Base-by-base conservation (phyloP, 2,797 vertebrate species). In the Gymnoscopelus braueri region DNA sequence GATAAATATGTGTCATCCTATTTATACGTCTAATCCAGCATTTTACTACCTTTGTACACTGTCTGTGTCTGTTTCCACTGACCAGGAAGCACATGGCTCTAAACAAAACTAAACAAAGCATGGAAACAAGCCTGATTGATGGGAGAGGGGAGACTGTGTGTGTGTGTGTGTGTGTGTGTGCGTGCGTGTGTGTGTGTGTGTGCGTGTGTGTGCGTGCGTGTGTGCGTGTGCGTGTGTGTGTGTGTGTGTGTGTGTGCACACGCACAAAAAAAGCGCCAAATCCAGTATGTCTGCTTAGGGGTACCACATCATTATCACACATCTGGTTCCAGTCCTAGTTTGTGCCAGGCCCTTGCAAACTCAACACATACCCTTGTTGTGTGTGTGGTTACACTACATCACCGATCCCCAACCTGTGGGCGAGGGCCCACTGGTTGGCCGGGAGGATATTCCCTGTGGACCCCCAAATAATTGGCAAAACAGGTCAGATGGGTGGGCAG, bases 1-100 rank as follows among this genome's bases (percentile, higher is more conserved):
- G 19, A 74, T 67, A 29, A 60, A 68, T 53, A 71, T 71, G 44
- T 55, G 15, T 73, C 69, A 65, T 67, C 32, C 13, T 49, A 14
- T 65, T 63, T 63, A 65, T 67, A 52, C 3, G 15, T 60, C 32
- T 55, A 14, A 54, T 58, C 39, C 51, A 60, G 58, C 35, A 58
- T 1, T 66, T 69, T 75, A 49, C 63, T 68, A 47, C 11, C 39
- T 23, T 79, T 70, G 3, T 53, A 15, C 13, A n/a, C 60, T 62
- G 50, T n/a, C 19, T 47, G 50, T 51, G 51, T 63, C 63, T 53
- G 32, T 75, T 48, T 63, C 55, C 51, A 47, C 48, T 75, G 50
- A 59, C 77, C 47, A 53, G 72, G 60, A 72, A 68, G 65, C 64
- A 74, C 48, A 56, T 63, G 69, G 75, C 58, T 69, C 72, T 78